Conservation (phyloP, 2,888 invertebrate genomes). For the Melolontha melolontha region DNA sequence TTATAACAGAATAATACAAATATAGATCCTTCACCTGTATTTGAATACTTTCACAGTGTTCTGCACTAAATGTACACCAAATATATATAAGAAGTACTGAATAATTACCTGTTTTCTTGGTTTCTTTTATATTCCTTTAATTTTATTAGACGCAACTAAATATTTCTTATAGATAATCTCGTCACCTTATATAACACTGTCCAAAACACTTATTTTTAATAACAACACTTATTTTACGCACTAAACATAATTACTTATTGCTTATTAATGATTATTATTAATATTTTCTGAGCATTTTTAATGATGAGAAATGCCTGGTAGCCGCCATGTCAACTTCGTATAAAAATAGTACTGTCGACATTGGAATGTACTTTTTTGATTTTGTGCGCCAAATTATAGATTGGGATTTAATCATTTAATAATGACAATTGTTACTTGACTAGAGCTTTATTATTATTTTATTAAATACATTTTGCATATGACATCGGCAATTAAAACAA, state of each 20-base stretch:
- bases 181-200: conserved; percentile 42
- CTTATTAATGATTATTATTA: conserved; percentile 44
- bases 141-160: conserved; percentile 1
- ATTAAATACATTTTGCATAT: background rate
- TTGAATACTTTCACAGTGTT: conserved; percentile 7
- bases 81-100: background rate
- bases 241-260: conserved; percentile 44
- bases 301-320: conserved; percentile 55
- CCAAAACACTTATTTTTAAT: conserved; percentile 46
- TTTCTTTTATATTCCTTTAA: conserved; percentile 25
- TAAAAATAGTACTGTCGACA: conserved; percentile 62
- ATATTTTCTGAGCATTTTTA: conserved; percentile 57
- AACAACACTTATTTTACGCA: conserved; percentile 42
- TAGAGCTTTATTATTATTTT: conserved; percentile 4
- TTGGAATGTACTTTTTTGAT: conserved; percentile 56
- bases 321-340: conserved; percentile 63
- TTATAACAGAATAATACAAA: conserved; percentile 55
- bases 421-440: conserved; percentile 2
- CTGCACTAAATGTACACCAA: background rate
- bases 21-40: conserved; percentile 26
- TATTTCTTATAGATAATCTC: conserved; percentile 12
- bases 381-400: conserved; percentile 43
- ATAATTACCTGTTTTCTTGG: conserved; percentile 22
- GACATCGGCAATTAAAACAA: conserved; percentile 5
- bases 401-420: conserved; percentile 31